phyloP scores from a whole-genome alignment of 1,140 invertebrate genomes.

The Macrostomum lignano region DNA sequence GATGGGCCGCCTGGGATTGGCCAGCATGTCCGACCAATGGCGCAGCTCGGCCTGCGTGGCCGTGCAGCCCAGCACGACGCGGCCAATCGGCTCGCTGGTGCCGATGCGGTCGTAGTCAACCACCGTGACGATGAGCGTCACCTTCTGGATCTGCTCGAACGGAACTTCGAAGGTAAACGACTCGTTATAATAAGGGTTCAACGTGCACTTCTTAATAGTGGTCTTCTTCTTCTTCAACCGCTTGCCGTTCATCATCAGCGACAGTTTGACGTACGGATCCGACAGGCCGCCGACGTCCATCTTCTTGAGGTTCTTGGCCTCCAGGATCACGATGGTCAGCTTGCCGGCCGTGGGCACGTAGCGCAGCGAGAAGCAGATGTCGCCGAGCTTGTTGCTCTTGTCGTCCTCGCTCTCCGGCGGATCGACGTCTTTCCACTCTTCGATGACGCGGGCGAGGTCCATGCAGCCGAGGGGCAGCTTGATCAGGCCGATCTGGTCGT shows the following conservation, averaged over 20 bases:
- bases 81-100: constrained; percentile 91
- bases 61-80: constrained; percentile 79
- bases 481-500: constrained; percentile 97
- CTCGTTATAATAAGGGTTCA: constrained; percentile 99
- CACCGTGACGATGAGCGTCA: constrained; percentile 81
- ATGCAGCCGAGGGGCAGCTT: constrained; percentile 85
- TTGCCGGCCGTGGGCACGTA: constrained; percentile 95
- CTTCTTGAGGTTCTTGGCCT: constrained; percentile 96
- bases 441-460: constrained; percentile 87
- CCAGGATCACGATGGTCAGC: constrained; percentile 80
- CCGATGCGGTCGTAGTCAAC: constrained; percentile 99
- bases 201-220: constrained; percentile 94
- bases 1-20: constrained; percentile 80
- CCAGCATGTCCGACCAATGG: constrained; percentile 86
- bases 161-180: constrained; percentile 99
- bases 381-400: constrained; percentile 51
- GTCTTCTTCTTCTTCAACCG: constrained; percentile 99
- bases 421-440: constrained; percentile 88
- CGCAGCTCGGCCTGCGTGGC: constrained; percentile 81
- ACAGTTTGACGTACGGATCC: constrained; percentile 97
- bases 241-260: constrained; percentile 95
- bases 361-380: constrained; percentile 92
- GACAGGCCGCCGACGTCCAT: constrained; percentile 87
- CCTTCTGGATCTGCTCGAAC: constrained; percentile 99
- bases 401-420: constrained; percentile 93